Conservation (phyloP, 2,888 invertebrate genomes). For the Morpho deidamia region DNA sequence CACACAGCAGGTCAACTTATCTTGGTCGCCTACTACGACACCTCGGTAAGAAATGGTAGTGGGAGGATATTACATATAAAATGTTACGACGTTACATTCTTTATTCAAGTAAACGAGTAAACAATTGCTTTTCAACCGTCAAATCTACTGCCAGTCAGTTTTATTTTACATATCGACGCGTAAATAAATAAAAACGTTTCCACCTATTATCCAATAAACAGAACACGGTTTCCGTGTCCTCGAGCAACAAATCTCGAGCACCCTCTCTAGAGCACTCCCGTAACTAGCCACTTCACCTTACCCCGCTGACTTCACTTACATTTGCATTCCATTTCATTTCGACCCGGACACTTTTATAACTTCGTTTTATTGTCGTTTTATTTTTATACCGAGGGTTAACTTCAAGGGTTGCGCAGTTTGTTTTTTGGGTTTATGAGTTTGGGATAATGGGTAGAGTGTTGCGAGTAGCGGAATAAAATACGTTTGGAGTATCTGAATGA, state of each 20-base stretch:
- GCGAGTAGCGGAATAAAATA: conserved; percentile 9
- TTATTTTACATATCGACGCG: no score
- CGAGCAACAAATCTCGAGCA: conserved; percentile 14
- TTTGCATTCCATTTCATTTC: conserved; percentile 73
- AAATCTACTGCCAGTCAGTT: no score
- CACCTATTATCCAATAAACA: conserved; percentile 6
- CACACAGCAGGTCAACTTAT: no score
- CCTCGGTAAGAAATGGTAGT: no score
- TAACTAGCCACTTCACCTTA: conserved; percentile 20
- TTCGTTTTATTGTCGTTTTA: conserved; percentile 60
- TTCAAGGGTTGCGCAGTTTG: conserved; percentile 46
- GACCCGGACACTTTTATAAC: conserved; percentile 54
- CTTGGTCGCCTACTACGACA: no score
- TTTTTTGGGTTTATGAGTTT: conserved; percentile 48
- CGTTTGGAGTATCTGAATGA: no score
- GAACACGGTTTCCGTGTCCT: conserved; percentile 9
- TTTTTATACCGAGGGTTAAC: conserved; percentile 42
- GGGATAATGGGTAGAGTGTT: conserved; percentile 17
- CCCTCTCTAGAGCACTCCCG: conserved; percentile 4
- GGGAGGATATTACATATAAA: no score
- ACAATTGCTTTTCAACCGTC: no score
- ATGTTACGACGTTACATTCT: no score
- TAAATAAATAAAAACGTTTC: background rate
- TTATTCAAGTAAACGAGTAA: no score
- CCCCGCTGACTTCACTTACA: conserved; percentile 39